phyloP scores from a whole-genome alignment of 2,797 vertebrate species.

The Periparus ater region DNA sequence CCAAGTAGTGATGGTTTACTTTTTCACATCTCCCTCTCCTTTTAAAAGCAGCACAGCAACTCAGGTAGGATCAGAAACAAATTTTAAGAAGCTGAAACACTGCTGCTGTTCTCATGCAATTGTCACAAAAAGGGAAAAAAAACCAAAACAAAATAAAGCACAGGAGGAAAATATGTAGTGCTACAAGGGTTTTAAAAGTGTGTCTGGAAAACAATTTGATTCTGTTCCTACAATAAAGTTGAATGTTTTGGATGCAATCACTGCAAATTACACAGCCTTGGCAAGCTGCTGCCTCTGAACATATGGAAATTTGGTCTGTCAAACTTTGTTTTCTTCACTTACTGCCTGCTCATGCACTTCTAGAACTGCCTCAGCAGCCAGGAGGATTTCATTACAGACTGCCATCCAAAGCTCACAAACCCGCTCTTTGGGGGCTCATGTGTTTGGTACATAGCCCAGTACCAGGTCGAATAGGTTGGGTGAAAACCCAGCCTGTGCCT shows the following conservation, averaged over 20 bases:
- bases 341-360: slow-evolving; percentile 53
- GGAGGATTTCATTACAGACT: not conserved
- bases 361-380: slow-evolving; percentile 13
- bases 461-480: not conserved
- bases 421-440: not conserved
- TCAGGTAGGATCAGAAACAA: not conserved
- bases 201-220: slow-evolving; percentile 64
- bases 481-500: not conserved
- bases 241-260: slow-evolving; percentile 60
- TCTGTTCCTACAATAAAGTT: slow-evolving; percentile 65
- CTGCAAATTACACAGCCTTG: slow-evolving; percentile 52
- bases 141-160: not conserved
- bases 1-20: not conserved
- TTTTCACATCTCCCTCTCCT: not conserved
- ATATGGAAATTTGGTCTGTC: slow-evolving; percentile 56
- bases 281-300: slow-evolving; percentile 28
- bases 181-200: not conserved
- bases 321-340: slow-evolving; percentile 47
- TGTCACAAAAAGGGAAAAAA: not conserved
- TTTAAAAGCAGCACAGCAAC: not conserved
- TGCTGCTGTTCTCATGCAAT: not conserved
- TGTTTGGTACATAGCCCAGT: not conserved
- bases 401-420: not conserved
- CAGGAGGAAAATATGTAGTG: not conserved
- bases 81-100: not conserved